phyloP scores from a whole-genome alignment of 2,797 vertebrate genomes.

The Cossypha niveicapilla region DNA sequence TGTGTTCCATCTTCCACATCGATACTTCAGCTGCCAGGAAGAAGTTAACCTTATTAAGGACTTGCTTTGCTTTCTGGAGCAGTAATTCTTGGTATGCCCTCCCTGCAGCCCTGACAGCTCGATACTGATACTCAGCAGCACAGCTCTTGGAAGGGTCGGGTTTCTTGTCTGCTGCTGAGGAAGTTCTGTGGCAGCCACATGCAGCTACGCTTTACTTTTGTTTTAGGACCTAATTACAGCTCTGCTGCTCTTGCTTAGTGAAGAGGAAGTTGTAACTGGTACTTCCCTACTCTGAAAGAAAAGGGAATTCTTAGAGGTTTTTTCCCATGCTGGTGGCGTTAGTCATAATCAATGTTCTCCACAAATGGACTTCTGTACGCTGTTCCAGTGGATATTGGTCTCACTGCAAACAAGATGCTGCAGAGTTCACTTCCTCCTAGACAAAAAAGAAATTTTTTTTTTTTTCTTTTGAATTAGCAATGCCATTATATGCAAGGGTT shows the following conservation, averaged over 20 bases:
- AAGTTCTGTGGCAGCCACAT: neutral
- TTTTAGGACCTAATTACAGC: neutral
- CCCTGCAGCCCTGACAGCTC: neutral
- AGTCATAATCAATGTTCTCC: conserved; percentile 3
- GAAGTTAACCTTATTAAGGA: conserved; percentile 1
- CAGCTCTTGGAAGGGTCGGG: neutral
- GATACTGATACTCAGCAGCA: accelerated
- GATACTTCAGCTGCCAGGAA: neutral
- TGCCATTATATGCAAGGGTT: neutral
- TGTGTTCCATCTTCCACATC: neutral
- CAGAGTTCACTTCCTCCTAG: conserved; percentile 12
- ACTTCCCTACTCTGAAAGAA: conserved; percentile 39
- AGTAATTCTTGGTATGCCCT: neutral
- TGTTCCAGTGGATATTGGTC: neutral
- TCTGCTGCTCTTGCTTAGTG: neutral
- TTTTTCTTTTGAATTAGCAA: neutral
- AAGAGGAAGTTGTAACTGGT: conserved; percentile 3
- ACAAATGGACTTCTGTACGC: neutral
- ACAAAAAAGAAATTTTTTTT: neutral
- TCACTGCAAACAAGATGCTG: conserved; percentile 5
- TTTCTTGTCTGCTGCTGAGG: conserved; percentile 10
- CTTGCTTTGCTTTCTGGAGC: neutral
- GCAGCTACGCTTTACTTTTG: neutral
- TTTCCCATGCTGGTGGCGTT: conserved; percentile 21
- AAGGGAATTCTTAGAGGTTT: conserved; percentile 37